Base-by-base conservation (phyloP, 2,888 invertebrate genomes). In the Meiosimyza decipiens region DNA sequence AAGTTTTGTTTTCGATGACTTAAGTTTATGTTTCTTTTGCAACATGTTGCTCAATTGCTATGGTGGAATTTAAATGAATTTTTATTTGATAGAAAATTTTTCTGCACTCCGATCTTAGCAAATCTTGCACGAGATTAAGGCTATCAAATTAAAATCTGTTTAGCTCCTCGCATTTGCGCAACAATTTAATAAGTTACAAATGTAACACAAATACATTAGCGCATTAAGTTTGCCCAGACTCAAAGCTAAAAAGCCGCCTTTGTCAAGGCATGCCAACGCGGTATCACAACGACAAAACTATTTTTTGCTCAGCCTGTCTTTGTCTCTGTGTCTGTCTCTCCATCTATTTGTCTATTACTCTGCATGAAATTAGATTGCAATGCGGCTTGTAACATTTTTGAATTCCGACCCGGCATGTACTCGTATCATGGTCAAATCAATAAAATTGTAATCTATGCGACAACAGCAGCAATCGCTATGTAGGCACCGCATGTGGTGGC, bases 361-460 rank as follows among this genome's bases (percentile, higher is more conserved):
- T 65, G 55, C 49, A 57, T 55, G 22, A 40, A 67, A 49, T 55
- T 57, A 49, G 47, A 55, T 13, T 57, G 67, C 49, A 63, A 47
- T 55, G 11, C 50, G 63, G 16, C 47, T 18, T 47, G 12, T 40
- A 28, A 18, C 60, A 60, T 18, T 69, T 59, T 22, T 50, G 33
- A 40, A 40, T 9, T 40, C 33, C 40, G 28, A 51, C 51, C 51
- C 62, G 51, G 52, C 69, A 68, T 62, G 52, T 51, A 22, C 22
- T 22, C 22, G 22, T 22, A 60, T 69, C 69, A 69, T 55, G 69
- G 69, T 47, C 69, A 62, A 69, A 69, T 62, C 69, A 69, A 69
- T 69, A 62, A 62, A 69, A 60, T 16, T 52, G 60, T 50, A 52
- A 60, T 69, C 69, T 51, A 62, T 51, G 69, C 60, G 60, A 69